These are phyloP conservation scores for Augochlorella aurata DNA, from an alignment of 2,888 invertebrate genomes.

Conservation along the genomic window DNA sequence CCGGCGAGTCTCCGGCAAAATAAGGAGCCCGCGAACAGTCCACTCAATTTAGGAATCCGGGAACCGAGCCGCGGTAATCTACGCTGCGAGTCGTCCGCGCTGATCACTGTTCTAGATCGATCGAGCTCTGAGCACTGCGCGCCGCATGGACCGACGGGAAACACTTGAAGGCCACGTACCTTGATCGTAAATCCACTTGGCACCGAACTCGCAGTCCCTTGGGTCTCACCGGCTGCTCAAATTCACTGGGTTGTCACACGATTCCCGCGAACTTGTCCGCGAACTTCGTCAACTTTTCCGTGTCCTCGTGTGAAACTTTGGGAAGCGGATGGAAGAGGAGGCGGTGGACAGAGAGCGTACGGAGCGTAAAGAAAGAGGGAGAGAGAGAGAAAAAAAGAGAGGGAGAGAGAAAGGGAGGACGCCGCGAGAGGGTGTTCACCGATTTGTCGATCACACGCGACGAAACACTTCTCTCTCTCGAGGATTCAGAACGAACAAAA, in stretches of 20 bases:
- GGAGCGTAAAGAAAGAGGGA: fast-evolving
- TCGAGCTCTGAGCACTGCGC: neutral
- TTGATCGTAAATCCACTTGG: conserved; percentile 62
- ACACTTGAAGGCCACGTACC: conserved; percentile 58
- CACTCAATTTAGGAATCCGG: no score
- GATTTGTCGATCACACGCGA: conserved; percentile 26
- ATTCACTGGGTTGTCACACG: conserved; percentile 57
- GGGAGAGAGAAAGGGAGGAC: neutral
- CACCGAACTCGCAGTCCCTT: conserved; percentile 12
- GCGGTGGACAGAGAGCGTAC: neutral
- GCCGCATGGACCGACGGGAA: neutral
- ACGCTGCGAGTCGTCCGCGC: no score
- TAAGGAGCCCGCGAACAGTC: no score
- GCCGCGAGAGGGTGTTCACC: neutral
- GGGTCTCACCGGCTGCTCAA: conserved; percentile 40
- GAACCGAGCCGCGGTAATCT: no score
- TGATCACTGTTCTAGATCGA: neutral
- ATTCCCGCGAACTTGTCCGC: conserved; percentile 26
- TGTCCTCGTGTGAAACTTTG: neutral
- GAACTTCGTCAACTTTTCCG: conserved; percentile 31
- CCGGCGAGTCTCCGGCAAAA: no score
- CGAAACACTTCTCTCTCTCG: conserved; percentile 47
- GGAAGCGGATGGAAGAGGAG: neutral
- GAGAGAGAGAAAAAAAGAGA: neutral
- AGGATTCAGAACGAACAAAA: neutral